Conservation (phyloP, 2,113 vertebrate genomes). For the Erythrocebus patas region DNA sequence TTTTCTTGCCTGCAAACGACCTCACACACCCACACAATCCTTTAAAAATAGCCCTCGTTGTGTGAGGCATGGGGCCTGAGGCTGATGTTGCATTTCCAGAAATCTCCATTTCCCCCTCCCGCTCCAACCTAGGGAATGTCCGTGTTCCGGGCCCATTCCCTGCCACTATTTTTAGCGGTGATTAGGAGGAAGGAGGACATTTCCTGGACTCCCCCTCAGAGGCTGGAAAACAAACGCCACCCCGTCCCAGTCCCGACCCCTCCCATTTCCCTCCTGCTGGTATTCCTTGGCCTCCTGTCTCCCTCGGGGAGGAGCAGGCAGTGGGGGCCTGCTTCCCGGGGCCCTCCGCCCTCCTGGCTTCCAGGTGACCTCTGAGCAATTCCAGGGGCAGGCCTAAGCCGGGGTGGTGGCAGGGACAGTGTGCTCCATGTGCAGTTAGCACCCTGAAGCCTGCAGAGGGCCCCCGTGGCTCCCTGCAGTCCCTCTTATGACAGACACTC, state of each 20-base stretch:
- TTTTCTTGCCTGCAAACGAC: neutral
- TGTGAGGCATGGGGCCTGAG: neutral
- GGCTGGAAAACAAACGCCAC: constrained; percentile 57
- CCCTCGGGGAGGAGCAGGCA: neutral
- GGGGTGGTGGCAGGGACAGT: rapidly evolving
- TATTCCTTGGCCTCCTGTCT: neutral
- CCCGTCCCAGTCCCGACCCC: neutral
- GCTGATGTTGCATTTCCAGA: constrained; percentile 40
- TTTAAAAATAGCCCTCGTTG: constrained; percentile 19
- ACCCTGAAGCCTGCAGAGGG: neutral
- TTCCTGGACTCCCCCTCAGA: constrained; percentile 67
- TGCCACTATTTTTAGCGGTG: constrained; percentile 56
- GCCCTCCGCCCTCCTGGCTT: neutral
- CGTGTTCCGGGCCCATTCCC: neutral
- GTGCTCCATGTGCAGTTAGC: neutral
- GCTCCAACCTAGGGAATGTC: neutral
- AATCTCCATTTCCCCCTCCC: neutral
- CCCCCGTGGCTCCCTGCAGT: rapidly evolving
- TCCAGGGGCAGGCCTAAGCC: neutral
- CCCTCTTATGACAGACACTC: neutral
- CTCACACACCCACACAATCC: neutral
- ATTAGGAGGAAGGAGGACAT: constrained; percentile 62
- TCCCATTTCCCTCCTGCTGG: constrained; percentile 1
- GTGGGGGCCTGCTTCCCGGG: neutral
- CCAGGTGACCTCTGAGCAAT: neutral